These are phyloP conservation scores for Chorisops tibialis DNA, from an alignment of 2,888 invertebrate genomes.

Conservation along the genomic window DNA sequence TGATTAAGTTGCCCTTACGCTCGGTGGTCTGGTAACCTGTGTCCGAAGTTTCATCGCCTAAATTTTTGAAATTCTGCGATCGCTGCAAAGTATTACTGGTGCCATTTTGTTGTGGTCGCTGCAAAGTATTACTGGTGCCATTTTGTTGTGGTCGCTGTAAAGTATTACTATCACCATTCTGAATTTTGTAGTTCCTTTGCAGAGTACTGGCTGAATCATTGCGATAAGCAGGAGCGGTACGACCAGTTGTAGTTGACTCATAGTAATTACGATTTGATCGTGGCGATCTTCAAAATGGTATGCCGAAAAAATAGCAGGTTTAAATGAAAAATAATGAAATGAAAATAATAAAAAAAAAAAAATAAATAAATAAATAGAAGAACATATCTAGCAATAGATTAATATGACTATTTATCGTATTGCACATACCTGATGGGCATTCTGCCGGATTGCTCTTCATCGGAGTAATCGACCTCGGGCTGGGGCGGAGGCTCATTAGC, in stretches of 20 bases:
- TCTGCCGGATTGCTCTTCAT: slow-evolving; percentile 73
- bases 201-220: slow-evolving; percentile 17
- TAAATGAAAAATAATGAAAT: slow-evolving; percentile 6
- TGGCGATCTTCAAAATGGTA: slow-evolving; percentile 15
- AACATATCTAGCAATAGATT: neutral
- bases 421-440: slow-evolving; percentile 54
- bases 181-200: slow-evolving; percentile 39
- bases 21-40: slow-evolving; percentile 42
- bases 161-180: slow-evolving; percentile 9
- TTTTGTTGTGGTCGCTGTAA: slow-evolving; percentile 16
- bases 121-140: slow-evolving; percentile 9
- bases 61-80: slow-evolving; percentile 38
- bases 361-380: neutral
- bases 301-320: slow-evolving; percentile 3
- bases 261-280: slow-evolving; percentile 15
- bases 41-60: slow-evolving; percentile 46
- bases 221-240: slow-evolving; percentile 44
- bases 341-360: slow-evolving; percentile 2
- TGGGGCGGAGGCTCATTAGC: slow-evolving; percentile 84
- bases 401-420: neutral
- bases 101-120: slow-evolving; percentile 40
- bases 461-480: slow-evolving; percentile 87
- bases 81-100: slow-evolving; percentile 42
- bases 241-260: slow-evolving; percentile 18
- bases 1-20: slow-evolving; percentile 63